Evolutionary conservation across 2,797 vertebrate genomes (phyloP), one percentile per base, ranked within the genome.

Genomic region (Oreochromis grahami): DNA sequence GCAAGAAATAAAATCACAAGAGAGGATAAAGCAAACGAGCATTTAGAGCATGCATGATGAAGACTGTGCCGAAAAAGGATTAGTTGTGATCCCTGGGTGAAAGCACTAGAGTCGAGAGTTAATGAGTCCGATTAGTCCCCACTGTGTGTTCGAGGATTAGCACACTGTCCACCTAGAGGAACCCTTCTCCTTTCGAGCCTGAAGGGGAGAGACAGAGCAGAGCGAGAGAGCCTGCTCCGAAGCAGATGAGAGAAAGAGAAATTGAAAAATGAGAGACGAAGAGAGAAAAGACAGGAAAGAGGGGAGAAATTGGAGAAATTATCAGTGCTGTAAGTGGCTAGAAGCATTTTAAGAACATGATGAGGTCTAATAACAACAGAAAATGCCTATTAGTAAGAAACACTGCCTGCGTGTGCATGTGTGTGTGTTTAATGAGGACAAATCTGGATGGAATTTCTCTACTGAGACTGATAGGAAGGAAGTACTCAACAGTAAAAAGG

Each of bases 81-180:
- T 91, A 90, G 81, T 36, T 72, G 58, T 77, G 65, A 89, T 90
- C 76, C 88, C 84, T 81, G 84, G 81, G 82, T 91, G 15, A 80
- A 80, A 76, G 80, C 88, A 85, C 52, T 85, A 53, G 80, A 87
- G 86, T 85, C 77, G 7, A 63, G 56, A 91, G 83, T 81, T 94
- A 91, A 95, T 94, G 91, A 92, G 87, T 85, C 70, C 14, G 79
- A 92, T 93, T 93, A 91, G 88, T 87, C 78, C 83, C 78, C 87
- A 55, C 76, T 82, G 86, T 84, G 88, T 84, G 87, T 86, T 92
- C 76, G 80, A 60, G 82, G 94, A 94, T 93, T 91, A 91, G 88
- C 80, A 81, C 84, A 32, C 72, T 81, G 82, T 86, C 84, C 85
- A 85, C 56, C 76, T 55, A 84, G 78, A 86, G 65, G 68, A 86